A percentile compares a stretch with the other conserved stretches of the same genome.
These are phyloP conservation scores for Dipodomys merriami DNA, from an alignment of 2,113 vertebrate species.

Conservation along the genomic window DNA sequence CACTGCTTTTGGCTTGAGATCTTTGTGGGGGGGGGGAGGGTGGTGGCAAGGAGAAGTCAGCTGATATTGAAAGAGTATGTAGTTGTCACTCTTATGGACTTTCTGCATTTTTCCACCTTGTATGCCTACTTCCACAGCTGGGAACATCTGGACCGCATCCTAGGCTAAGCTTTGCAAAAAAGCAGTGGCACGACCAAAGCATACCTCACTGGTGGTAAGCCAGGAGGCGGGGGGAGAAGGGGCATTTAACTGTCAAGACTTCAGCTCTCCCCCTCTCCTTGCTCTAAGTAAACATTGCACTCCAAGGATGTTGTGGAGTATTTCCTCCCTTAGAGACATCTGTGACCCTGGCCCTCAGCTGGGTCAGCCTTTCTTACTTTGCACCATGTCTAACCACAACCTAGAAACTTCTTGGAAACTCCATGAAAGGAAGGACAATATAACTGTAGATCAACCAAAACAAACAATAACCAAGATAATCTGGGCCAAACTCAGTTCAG, in stretches of 20 bases:
- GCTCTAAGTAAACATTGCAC: neutral
- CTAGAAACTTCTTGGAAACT: neutral
- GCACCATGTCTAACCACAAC: no score
- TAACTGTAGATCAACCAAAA: neutral
- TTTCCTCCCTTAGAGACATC: neutral
- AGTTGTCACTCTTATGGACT: neutral
- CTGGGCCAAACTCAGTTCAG: neutral
- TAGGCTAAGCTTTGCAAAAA: neutral
- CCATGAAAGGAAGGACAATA: neutral
- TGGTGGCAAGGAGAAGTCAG: no score
- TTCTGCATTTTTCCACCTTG: neutral
- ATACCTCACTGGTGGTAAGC: fast-evolving
- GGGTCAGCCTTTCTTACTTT: neutral
- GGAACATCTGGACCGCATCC: slow-evolving; percentile 6
- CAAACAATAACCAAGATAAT: neutral
- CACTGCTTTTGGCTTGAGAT: neutral
- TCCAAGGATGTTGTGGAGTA: fast-evolving
- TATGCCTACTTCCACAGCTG: neutral
- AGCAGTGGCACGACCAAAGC: neutral
- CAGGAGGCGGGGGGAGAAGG: neutral
- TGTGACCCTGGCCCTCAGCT: neutral
- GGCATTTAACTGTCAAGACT: neutral
- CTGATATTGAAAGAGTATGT: neutral
- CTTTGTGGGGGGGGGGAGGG: neutral
- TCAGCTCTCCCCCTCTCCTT: neutral